phyloP scores from a whole-genome alignment of 1,140 invertebrate species.

The Chironomus striatipennis region DNA sequence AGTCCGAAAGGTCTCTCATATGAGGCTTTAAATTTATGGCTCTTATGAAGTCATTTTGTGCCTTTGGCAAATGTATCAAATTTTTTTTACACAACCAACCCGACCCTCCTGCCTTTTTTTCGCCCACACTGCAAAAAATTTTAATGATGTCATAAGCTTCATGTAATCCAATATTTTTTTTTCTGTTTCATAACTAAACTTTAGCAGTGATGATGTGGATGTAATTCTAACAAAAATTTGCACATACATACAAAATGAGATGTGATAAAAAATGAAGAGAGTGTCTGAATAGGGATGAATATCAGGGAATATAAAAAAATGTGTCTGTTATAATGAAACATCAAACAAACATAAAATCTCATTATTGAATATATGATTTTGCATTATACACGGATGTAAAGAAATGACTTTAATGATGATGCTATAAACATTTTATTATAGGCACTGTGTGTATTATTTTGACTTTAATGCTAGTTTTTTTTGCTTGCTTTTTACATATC shows the following conservation, averaged over 20 bases:
- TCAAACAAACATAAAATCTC: slow-evolving; percentile 18
- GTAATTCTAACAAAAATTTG: too few species aligned
- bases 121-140: not conserved
- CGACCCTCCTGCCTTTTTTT: not conserved
- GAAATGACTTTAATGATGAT: not conserved
- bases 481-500: not conserved
- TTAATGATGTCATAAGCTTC: slow-evolving; percentile 8
- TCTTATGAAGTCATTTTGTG: not conserved
- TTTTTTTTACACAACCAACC: not conserved
- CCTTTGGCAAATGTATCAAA: not conserved
- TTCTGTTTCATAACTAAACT: not conserved
- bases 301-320: not conserved
- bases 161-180: slow-evolving; percentile 9
- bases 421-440: slow-evolving; percentile 9
- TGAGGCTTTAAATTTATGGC: not conserved
- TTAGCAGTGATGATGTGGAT: too few species aligned
- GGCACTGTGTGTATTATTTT: too few species aligned
- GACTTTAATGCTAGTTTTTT: not conserved
- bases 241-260: not conserved
- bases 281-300: too few species aligned
- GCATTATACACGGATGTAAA: not conserved
- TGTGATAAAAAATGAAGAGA: not conserved
- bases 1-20: not conserved
- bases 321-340: slow-evolving; percentile 11
- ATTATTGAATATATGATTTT: not conserved